Evolutionary conservation across 2,113 vertebrate genomes (phyloP).

Genomic region (Corythoichthys intestinalis): DNA sequence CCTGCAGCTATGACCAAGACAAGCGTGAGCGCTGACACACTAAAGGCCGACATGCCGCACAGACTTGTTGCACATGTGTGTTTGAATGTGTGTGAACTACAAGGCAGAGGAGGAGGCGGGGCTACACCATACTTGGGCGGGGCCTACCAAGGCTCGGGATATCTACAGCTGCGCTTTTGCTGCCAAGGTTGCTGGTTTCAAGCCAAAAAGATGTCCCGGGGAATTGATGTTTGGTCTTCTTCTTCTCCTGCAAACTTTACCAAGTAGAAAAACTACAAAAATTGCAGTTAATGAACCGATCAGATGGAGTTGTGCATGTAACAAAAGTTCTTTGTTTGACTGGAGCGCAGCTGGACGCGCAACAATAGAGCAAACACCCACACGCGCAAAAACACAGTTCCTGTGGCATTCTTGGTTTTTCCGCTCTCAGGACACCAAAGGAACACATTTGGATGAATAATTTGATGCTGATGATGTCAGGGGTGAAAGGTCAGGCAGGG

Average conservation of each 20-base stretch:
- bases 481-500: neutral
- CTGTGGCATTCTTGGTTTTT: neutral
- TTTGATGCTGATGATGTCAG: neutral
- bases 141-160: neutral
- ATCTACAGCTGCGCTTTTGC: neutral
- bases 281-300: too few relatives aligned
- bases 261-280: too few relatives aligned
- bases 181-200: neutral
- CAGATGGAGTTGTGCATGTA: neutral
- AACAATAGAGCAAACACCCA: neutral
- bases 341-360: neutral
- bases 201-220: neutral
- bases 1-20: neutral
- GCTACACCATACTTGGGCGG: neutral
- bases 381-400: neutral
- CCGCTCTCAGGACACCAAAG: neutral
- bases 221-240: neutral
- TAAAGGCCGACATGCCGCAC: neutral
- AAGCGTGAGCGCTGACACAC: neutral
- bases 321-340: constrained; percentile 1
- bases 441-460: neutral
- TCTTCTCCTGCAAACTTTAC: neutral
- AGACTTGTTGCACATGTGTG: neutral
- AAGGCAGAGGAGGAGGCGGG: neutral
- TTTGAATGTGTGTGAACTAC: neutral